A percentile compares a stretch with the other conserved stretches of the same genome.
Evolutionary conservation across 2,113 vertebrate species (phyloP).

Genomic region (Sylvietta virens): DNA sequence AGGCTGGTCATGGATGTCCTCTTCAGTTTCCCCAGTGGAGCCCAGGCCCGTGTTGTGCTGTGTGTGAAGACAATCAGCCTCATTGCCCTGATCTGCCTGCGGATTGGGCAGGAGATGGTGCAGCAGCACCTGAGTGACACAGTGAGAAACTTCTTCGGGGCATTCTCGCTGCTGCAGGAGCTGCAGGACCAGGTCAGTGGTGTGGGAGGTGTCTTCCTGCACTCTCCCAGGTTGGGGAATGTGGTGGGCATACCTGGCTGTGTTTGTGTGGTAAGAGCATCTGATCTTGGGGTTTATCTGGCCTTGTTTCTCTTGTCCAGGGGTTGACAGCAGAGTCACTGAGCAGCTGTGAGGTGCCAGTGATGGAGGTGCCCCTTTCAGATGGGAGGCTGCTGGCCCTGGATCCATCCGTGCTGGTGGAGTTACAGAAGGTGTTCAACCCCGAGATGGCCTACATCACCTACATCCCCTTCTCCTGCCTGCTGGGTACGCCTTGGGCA

Average conservation of each 20-base stretch:
- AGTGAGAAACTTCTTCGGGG: slow-evolving; percentile 83
- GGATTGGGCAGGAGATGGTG: slow-evolving; percentile 97
- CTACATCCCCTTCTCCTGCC: slow-evolving; percentile 92
- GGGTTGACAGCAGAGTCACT: slow-evolving; percentile 11
- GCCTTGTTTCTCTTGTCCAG: background rate
- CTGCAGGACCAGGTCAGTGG: slow-evolving; percentile 82
- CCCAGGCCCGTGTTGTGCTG: slow-evolving; percentile 87
- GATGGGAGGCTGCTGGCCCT: slow-evolving; percentile 71
- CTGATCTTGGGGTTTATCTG: background rate
- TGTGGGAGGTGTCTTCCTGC: background rate
- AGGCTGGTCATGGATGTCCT: background rate
- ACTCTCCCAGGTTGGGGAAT: background rate
- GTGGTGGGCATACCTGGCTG: background rate
- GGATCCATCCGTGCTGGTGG: slow-evolving; percentile 81
- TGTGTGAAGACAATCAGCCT: slow-evolving; percentile 94
- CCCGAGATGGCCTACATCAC: slow-evolving; percentile 93
- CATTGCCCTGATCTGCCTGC: slow-evolving; percentile 91
- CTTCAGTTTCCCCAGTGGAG: slow-evolving; percentile 90
- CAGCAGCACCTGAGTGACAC: slow-evolving; percentile 92
- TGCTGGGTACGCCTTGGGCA: slow-evolving; percentile 80
- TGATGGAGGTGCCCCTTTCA: slow-evolving; percentile 74
- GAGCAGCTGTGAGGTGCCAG: slow-evolving; percentile 69
- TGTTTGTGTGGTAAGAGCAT: background rate
- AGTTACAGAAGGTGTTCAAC: slow-evolving; percentile 91
- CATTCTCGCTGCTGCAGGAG: slow-evolving; percentile 85